Conservation (phyloP, 2,113 vertebrate genomes). For the Pluvialis apricaria region DNA sequence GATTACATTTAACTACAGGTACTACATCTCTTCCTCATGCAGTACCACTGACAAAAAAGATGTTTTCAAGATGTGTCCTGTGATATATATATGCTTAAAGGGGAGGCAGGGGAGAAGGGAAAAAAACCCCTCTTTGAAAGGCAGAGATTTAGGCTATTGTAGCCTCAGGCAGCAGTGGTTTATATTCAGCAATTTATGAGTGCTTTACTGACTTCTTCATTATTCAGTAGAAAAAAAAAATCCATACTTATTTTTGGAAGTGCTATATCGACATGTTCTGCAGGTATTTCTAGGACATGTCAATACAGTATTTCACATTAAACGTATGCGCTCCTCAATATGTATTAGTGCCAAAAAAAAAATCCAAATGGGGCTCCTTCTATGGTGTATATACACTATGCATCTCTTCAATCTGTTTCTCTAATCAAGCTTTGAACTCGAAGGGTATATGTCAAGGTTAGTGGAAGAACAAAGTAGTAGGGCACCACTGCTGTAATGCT, state of each 20-base stretch:
- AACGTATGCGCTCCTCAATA: not conserved
- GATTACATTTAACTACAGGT: not conserved
- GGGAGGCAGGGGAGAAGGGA: not conserved
- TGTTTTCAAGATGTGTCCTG: not conserved
- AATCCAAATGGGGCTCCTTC: not conserved
- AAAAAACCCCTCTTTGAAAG: not conserved
- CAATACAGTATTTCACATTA: not conserved
- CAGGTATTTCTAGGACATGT: slow-evolving; percentile 25
- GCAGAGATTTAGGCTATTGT: slow-evolving; percentile 23
- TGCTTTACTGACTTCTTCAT: slow-evolving; percentile 48
- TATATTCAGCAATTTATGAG: slow-evolving; percentile 39
- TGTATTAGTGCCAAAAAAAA: not conserved
- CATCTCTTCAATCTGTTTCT: not conserved
- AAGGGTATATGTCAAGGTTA: not conserved
- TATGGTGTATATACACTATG: not conserved
- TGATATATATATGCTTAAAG: not conserved
- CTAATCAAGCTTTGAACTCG: not conserved
- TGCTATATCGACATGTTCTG: not conserved
- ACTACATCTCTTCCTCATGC: not conserved
- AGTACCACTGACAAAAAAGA: not conserved
- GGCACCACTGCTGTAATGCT: not conserved
- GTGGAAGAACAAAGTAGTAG: not conserved
- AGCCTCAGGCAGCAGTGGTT: slow-evolving; percentile 25
- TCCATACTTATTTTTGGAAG: slow-evolving; percentile 39
- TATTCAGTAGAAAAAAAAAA: slow-evolving; percentile 43